Conservation (phyloP, 2,797 vertebrate species). For the Periophthalmus magnuspinnatus region DNA sequence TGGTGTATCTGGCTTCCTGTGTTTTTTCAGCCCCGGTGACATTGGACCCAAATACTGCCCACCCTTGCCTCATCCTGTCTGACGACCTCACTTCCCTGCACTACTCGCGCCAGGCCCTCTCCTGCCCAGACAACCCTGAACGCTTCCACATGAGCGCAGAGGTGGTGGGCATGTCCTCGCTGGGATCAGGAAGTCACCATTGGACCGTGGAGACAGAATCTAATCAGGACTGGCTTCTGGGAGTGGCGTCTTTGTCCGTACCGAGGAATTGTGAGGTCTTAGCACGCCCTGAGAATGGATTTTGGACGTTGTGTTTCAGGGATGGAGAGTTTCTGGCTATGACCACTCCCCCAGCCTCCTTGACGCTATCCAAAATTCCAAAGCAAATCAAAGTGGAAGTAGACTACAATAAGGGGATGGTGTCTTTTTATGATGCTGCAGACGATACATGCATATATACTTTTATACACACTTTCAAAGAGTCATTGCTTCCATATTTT, state of each 20-base stretch:
- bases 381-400: constrained; percentile 69
- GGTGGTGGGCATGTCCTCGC: constrained; percentile 62
- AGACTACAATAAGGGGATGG: constrained; percentile 69
- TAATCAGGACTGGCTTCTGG: constrained; percentile 78
- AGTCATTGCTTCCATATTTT: constrained; percentile 75
- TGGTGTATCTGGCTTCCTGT: constrained; percentile 23
- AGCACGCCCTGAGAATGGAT: constrained; percentile 76
- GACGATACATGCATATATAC: constrained; percentile 55
- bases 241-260: constrained; percentile 66
- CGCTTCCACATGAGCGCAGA: constrained; percentile 77
- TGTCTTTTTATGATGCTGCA: constrained; percentile 63
- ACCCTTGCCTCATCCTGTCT: constrained; percentile 77
- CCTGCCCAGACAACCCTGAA: constrained; percentile 75
- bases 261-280: constrained; percentile 52
- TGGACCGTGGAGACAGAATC: constrained; percentile 76
- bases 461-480: constrained; percentile 67
- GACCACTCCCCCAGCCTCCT: constrained; percentile 59
- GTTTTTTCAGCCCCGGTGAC: constrained; percentile 71
- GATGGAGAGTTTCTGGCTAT: constrained; percentile 72
- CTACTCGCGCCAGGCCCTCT: constrained; percentile 52
- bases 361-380: constrained; percentile 47
- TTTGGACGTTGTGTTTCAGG: constrained; percentile 77
- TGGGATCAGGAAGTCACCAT: constrained; percentile 67
- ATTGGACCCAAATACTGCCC: constrained; percentile 79
- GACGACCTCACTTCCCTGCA: constrained; percentile 74